Evolutionary conservation across 2,797 vertebrate genomes (phyloP), one percentile per base, ranked within the genome.

Genomic region (Gallinago solitaria): DNA sequence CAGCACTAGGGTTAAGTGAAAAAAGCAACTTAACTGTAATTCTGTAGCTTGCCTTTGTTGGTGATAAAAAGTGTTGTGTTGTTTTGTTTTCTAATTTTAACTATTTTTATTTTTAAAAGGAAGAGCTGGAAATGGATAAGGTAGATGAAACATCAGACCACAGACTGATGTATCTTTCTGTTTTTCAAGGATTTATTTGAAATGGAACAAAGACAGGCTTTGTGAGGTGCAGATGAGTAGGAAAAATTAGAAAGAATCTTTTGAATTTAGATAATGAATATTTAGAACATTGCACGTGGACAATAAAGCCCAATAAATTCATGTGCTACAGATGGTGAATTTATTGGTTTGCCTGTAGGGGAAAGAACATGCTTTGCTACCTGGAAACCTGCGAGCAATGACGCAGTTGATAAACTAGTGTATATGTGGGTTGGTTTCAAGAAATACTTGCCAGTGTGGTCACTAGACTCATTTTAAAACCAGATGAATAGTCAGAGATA

Each of bases 11-110:
- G 32, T 48, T 80, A 65, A 21, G 11, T 67, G 51, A 68, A 54
- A 70, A 82, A 90, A 78, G 17, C 54, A 79, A 45, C 23, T 73
- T 84, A 73, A 43, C 15, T 93, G 41, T 87, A 83, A 53, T 87
- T 81, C 30, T 71, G 4, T 37, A 37, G 27, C 30, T 77, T 77
- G 21, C 51, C 50, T 79, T 67, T 79, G 32, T 37, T 63, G 74
- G 41, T 68, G 33, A 60, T 71, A 81, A 69, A 24, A 78, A 65
- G 32, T 39, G 41, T 18, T 41, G 41, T 47, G 39, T 6, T 68
- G 20, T 33, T 2, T 41, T 37, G 10, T 33, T 25, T 28, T 7
- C 1, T 20, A 13, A 1, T 9, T 50, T 39, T 37, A 6, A 3
- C 16, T 65, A 11, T 28, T 73, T 73, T 56, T 28, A 1, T 37